A percentile compares a stretch with the other conserved stretches of the same genome.
These are phyloP conservation scores for Cepaea nemoralis DNA, from an alignment of 1,140 invertebrate genomes.

Conservation along the genomic window DNA sequence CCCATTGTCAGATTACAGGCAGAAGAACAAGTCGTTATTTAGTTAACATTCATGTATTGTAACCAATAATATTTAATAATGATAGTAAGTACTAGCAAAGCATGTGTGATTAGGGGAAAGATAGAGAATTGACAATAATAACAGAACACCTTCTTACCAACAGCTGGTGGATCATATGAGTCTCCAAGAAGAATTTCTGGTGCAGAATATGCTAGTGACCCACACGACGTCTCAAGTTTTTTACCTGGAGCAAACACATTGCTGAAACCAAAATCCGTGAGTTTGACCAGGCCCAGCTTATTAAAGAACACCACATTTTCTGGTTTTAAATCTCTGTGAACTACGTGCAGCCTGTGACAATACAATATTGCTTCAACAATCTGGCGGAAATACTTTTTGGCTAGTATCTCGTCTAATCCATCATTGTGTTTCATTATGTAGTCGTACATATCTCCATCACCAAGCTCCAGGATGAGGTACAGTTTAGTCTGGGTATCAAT, in stretches of 20 bases:
- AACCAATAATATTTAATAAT: no score
- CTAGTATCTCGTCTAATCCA: constrained; percentile 79
- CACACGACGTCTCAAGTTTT: constrained; percentile 98
- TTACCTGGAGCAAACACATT: constrained; percentile 94
- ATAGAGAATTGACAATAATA: neutral
- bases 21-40: no score
- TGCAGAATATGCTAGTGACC: constrained; percentile 98
- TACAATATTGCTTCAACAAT: constrained; percentile 97
- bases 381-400: constrained; percentile 92
- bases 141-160: constrained; percentile 78
- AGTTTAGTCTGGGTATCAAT: constrained; percentile 89
- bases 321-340: constrained; percentile 96
- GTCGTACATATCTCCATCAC: constrained; percentile 99
- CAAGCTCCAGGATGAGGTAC: constrained; percentile 91
- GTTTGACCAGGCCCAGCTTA: constrained; percentile 95
- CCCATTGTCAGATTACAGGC: no score
- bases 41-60: no score
- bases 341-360: constrained; percentile 94
- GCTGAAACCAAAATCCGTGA: constrained; percentile 99
- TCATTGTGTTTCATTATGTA: constrained; percentile 95
- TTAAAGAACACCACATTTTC: constrained; percentile 99
- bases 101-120: no score
- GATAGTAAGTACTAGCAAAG: no score
- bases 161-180: constrained; percentile 82
- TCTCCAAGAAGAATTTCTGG: constrained; percentile 97